A percentile compares a stretch with the other conserved stretches of the same genome.
Conservation (phyloP, 37 sponge, comb jelly and placozoan genomes). For the Haliclona indistincta region DNA sequence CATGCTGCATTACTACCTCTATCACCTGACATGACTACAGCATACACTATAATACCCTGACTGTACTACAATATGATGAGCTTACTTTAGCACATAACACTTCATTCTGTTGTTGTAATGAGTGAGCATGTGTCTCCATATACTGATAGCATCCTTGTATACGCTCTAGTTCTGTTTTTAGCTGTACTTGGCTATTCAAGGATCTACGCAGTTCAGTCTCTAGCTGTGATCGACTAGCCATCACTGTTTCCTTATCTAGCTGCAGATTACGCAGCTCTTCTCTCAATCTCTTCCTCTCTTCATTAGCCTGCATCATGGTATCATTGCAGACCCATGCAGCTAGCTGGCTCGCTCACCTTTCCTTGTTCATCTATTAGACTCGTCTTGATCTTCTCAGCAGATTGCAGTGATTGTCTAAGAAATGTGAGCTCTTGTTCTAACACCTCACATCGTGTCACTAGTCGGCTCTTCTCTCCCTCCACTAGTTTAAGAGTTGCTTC, state of each 20-base stretch:
- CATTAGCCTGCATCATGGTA: conserved; percentile 15
- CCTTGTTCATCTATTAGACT: too few relatives aligned
- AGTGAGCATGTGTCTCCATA: conserved; percentile 24
- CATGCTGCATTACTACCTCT: neutral
- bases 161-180: conserved; percentile 33
- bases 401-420: conserved; percentile 7
- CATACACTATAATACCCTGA: neutral
- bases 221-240: too few relatives aligned
- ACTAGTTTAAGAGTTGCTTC: conserved; percentile 1
- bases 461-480: conserved; percentile 16
- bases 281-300: conserved; percentile 31
- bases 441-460: conserved; percentile 13
- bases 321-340: too few relatives aligned
- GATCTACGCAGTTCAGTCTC: too few relatives aligned
- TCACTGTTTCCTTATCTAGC: conserved; percentile 36
- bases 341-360: too few relatives aligned
- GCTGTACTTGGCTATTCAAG: too few relatives aligned
- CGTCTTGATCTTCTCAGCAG: too few relatives aligned
- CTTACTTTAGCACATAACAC: conserved; percentile 29
- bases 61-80: neutral
- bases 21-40: neutral
- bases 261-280: conserved; percentile 37
- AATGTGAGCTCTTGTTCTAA: conserved; percentile 16
- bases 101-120: conserved; percentile 49
- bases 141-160: conserved; percentile 1